Evolutionary conservation across 2,113 vertebrate species (phyloP).

Genomic region (Trinectes maculatus): DNA sequence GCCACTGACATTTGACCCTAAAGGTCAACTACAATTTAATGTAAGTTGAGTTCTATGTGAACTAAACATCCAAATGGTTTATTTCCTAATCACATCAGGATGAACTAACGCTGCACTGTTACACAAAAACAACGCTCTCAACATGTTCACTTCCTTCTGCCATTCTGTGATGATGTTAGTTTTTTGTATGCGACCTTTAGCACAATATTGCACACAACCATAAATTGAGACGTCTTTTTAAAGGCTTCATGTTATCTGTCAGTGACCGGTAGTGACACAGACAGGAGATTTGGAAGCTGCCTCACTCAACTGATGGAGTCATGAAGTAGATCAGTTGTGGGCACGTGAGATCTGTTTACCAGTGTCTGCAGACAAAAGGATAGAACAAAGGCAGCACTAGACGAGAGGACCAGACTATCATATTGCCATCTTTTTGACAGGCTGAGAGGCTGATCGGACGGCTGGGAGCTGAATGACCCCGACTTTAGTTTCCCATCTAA

Average conservation of each 20-base stretch:
- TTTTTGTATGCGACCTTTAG: too few relatives aligned
- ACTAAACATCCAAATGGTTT: too few relatives aligned
- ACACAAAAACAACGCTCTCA: too few relatives aligned
- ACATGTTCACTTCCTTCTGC: too few relatives aligned
- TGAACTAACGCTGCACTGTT: too few relatives aligned
- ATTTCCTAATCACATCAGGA: too few relatives aligned
- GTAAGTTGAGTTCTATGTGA: not conserved
- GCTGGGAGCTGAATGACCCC: constrained; percentile 59
- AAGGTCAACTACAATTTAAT: constrained; percentile 6
- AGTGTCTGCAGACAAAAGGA: constrained; percentile 38
- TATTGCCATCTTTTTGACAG: constrained; percentile 42
- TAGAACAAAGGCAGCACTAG: constrained; percentile 51
- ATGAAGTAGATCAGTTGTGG: constrained; percentile 23
- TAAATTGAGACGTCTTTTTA: too few relatives aligned
- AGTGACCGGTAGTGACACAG: too few relatives aligned
- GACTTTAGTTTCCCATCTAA: constrained; percentile 17
- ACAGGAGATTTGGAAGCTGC: not conserved
- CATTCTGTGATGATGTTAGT: too few relatives aligned
- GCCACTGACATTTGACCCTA: constrained; percentile 14
- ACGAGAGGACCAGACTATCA: constrained; percentile 45
- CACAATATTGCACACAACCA: too few relatives aligned
- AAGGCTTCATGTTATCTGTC: too few relatives aligned
- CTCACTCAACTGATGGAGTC: constrained; percentile 27
- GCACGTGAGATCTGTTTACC: constrained; percentile 47
- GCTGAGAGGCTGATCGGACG: constrained; percentile 27